Base-by-base conservation (phyloP, 1,140 invertebrate genomes). In the Drosophila carrolli region DNA sequence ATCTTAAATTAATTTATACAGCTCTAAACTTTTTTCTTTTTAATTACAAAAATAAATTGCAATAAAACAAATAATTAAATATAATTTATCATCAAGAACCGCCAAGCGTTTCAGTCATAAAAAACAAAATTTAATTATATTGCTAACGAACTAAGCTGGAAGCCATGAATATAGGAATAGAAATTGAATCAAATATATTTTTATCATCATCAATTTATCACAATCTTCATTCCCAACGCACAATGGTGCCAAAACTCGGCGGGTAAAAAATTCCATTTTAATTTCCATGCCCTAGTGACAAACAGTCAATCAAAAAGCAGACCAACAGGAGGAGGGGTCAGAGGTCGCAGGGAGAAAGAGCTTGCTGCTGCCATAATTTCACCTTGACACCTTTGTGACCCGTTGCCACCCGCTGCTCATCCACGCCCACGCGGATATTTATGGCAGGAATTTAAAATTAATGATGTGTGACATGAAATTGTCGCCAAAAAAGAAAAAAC, bases 391-490 rank as follows among this genome's bases (percentile, higher is more conserved):
- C 74, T 78, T 67, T 66, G 61, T 62, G 56, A 62, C 61, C 68
- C 71, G 46, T 10, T 23, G 14, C 54, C 61, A 66, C 43, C 65
- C 48, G 37, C 50, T 10, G 35, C 56, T 47, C 70, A 48, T 46
- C 19, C 37, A 35, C 46, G 63, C 46, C 76, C 55, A 50, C 60
- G 66, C 41, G 81, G 56, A 88, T 84, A 89, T 89, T 89, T 89
- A 89, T 89, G 85, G 66, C 50, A 75, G 77, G 78, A 89, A 89
- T 89, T 65, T 75, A 84, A 89, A 84, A 89, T 89, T 89, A 89
- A 89, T 89, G 84, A 89, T 79, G 84, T 84, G 84, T 89, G 84
- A 90, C 84, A 40, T 72, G 62, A 57, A 89, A 89, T 81, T 89
- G 80, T 89, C 66, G 65, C 66, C 70, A 32, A 50, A 61, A 58